phyloP scores from a whole-genome alignment of 2,113 vertebrate genomes.

The Sander lucioperca region DNA sequence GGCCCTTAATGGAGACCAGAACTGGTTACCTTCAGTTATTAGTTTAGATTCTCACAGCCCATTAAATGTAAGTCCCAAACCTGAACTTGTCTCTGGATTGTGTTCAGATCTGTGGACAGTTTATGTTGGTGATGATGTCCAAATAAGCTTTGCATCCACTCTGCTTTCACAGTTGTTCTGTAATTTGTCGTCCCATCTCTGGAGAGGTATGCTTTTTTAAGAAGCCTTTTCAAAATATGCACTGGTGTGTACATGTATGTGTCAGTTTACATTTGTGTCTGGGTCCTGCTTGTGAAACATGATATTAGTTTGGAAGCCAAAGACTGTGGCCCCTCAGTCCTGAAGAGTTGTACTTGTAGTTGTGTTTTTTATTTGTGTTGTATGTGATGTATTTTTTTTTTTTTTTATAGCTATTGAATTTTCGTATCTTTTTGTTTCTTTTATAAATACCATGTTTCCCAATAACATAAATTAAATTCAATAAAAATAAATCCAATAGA shows the following conservation, averaged over 20 bases:
- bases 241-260: constrained; percentile 65
- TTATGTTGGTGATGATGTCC: constrained; percentile 55
- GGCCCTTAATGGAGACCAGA: constrained; percentile 70
- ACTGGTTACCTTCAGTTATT: constrained; percentile 55
- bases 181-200: constrained; percentile 63
- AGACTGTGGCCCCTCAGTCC: constrained; percentile 42
- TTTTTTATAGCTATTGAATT: neutral
- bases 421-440: neutral
- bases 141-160: constrained; percentile 50
- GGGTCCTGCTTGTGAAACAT: constrained; percentile 60
- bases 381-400: neutral
- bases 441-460: neutral
- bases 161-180: constrained; percentile 58
- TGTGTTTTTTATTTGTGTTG: neutral
- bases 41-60: constrained; percentile 70
- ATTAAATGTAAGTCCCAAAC: constrained; percentile 46
- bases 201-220: constrained; percentile 44
- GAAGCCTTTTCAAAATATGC: constrained; percentile 68
- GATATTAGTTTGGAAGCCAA: constrained; percentile 60
- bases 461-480: neutral
- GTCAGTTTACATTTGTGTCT: constrained; percentile 74
- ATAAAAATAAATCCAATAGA: constrained; percentile 15
- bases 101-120: constrained; percentile 49
- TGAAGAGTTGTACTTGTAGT: neutral
- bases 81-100: constrained; percentile 35